Evolutionary conservation across 2,113 vertebrate genomes (phyloP).

Genomic region (Antidorcas marsupialis): DNA sequence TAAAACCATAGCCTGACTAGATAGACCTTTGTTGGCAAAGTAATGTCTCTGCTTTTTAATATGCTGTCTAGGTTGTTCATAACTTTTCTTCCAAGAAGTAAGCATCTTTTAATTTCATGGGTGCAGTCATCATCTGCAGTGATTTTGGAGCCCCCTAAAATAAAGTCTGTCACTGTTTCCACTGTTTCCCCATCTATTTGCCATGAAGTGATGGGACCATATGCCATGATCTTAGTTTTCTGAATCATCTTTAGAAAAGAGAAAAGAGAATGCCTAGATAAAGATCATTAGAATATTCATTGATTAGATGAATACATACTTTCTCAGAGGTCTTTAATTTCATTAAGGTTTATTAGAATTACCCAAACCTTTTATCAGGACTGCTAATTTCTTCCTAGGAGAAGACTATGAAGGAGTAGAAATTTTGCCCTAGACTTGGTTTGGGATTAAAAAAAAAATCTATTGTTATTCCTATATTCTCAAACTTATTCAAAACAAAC

Average conservation of each 20-base stretch:
- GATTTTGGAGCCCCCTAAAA: background rate
- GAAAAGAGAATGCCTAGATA: background rate
- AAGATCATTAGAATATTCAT: background rate
- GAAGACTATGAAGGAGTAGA: background rate
- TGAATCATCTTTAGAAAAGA: background rate
- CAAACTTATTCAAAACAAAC: background rate
- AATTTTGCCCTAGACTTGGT: background rate
- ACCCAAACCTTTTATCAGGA: background rate
- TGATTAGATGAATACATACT: background rate
- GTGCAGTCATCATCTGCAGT: background rate
- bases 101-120: background rate
- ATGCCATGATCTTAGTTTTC: background rate
- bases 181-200: background rate
- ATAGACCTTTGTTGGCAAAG: background rate
- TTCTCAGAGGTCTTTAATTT: background rate
- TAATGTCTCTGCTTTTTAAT: background rate
- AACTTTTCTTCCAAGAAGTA: background rate
- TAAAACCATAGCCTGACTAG: background rate
- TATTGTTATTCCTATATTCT: background rate
- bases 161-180: background rate
- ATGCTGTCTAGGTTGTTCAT: background rate
- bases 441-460: background rate
- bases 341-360: background rate
- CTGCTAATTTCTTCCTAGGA: background rate
- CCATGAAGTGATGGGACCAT: background rate